Base-by-base conservation (phyloP, 2,888 invertebrate species). In the Agrilus biguttatus region DNA sequence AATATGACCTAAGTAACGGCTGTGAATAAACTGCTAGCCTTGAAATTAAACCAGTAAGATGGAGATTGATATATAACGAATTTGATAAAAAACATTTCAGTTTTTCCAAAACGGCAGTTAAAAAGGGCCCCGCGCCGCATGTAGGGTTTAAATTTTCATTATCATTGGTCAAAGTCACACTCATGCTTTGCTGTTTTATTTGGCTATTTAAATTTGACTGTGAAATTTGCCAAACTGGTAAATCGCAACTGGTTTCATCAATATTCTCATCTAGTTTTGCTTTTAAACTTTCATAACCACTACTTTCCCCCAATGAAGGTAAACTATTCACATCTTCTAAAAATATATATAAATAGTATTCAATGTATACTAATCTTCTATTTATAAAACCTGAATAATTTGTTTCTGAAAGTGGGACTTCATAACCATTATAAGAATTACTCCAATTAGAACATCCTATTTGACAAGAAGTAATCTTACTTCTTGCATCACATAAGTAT, bases 11-110 rank as follows among this genome's bases (percentile, higher is more conserved):
- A 41, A 96, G 71, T 42, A 96, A 68, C 6, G 93, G 90, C 53
- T 93, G 84, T 0, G 95, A 90, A 65, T 90, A 86, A 45, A 86
- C 77, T 5, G 91, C 85, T 50, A 97, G 71, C 51, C 87, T 78
- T 32, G 89, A 81, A 38, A 97, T 74, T 23, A 93, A 73, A 5
- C 88, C 86, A 5, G 92, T 93, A 49, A 95, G 72, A 55, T 89
- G 82, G 47, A 92, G 75, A 70, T 93, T 92, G 14, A 86, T 79
- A 51, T 83, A 80, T 46, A 93, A 71, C 37, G 86, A 84, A 54
- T 91, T 88, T 51, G 82, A 80, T 48, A 88, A 75, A 71, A 93
- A 82, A 41, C 79, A 77, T 57, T 88, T 88, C 36, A 91, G 67
- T 63, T 89, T 89, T 51, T 78, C 76, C 54, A 95, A 73, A 42